Evolutionary conservation across 2,797 vertebrate genomes (phyloP), one percentile per base, ranked within the genome.

Genomic region (Prunella strophiata): DNA sequence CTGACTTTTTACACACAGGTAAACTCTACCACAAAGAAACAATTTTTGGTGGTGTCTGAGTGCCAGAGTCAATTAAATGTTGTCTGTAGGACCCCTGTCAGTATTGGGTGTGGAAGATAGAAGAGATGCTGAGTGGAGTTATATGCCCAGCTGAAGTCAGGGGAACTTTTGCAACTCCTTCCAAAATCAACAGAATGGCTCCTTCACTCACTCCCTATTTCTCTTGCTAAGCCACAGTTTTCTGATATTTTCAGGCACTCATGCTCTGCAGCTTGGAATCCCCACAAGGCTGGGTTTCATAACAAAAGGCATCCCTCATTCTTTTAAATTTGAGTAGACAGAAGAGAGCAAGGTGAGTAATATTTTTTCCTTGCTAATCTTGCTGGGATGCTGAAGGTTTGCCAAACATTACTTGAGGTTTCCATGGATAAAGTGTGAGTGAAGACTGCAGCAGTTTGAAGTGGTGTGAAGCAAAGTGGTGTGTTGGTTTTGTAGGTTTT

Each of bases 81-180:
- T 75, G 36, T 89, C 82, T 83, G 17, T 84, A 78, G 70, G 87
- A 95, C 72, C 83, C 85, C 63, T 70, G 71, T 91, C 83, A 82
- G 65, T 86, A 85, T 87, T 89, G 83, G 76, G 30, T 55, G 29
- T 74, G 40, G 50, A 89, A 94, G 85, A 84, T 2, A 80, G 85
- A 91, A 80, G 82, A 78, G 62, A 85, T 91, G 85, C 91, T 8
- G 57, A 85, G 48, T 68, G 43, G 81, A 96, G 26, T 87, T 94
- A 88, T 87, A 61, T 88, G 74, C 80, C 87, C 81, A 90, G 55
- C 74, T 96, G 88, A 93, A 95, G 80, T 91, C 83, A 90, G 91
- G 74, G 76, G 66, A 93, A 93, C 85, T 93, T 96, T 30, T 80
- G 61, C 83, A 61, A 59, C 51, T 87, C 59, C 71, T 94, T 94